Base-by-base conservation (phyloP, 2,797 vertebrate genomes). In the Botia almorhae region DNA sequence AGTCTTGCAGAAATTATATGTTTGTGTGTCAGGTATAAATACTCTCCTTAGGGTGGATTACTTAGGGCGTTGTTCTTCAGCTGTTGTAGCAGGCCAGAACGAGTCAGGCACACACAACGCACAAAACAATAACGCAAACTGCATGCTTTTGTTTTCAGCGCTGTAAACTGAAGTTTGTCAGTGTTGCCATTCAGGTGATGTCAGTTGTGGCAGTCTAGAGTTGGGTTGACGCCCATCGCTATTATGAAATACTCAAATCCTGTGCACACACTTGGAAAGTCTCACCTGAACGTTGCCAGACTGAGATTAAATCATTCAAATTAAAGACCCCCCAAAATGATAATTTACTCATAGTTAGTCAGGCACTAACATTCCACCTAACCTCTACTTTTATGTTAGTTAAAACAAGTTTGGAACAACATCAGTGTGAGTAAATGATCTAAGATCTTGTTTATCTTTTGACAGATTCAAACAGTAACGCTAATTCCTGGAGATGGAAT, bases 401-500 rank as follows among this genome's bases (percentile, higher is more conserved):
- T 50, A 3, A 16, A 16, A 2, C 14, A 60, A 2, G 7, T 56
- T 56, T 21, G 19, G 19, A 56, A 56, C 55, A 58, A 17, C 50
- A 51, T 16, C 11, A 51, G 14, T 14, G 50, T 51, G 13, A 51
- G 16, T 51, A 51, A 46, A 46, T 46, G 43, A 2, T 46, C 1
- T 46, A 43, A 12, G 36, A n/a, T 70, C 3, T 58, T 1, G 4
- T 63, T 53, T 68, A 23, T n/a, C 17, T 29, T 13, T 53, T 88
- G 65, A 76, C 88, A 98, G 97, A 90, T 94, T 76, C 94, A 96
- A 83, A 99, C 96, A 46, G 96, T 99, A 80, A 99, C 97, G 78
- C 90, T 99, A 91, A 99, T 99, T 91, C 98, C 98, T 58, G 98
- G 98, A 81, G 98, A 99, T 94, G 98, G 98, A 84, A 99, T 99